phyloP scores from a whole-genome alignment of 2,113 vertebrate species.

The Gallinago jamesoni region DNA sequence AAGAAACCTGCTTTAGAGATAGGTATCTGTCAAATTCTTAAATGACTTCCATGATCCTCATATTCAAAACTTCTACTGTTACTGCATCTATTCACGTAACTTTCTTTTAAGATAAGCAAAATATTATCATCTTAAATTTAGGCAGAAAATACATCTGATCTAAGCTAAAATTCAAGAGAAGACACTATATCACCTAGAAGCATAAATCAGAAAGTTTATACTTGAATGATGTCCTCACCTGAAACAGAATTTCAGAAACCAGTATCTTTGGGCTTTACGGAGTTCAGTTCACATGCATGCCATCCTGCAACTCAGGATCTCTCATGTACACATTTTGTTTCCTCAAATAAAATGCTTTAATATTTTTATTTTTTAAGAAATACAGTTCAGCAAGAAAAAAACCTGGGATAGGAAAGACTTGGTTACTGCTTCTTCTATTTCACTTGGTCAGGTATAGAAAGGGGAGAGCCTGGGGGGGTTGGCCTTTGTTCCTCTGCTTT shows the following conservation, averaged over 20 bases:
- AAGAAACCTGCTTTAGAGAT: neutral
- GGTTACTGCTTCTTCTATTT: neutral
- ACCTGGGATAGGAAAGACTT: neutral
- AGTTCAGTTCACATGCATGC: neutral
- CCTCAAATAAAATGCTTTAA: neutral
- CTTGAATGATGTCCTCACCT: neutral
- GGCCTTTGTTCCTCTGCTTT: neutral
- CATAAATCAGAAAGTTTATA: neutral
- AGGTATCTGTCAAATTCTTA: neutral
- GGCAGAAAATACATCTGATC: neutral
- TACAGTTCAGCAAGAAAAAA: neutral
- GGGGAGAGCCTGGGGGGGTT: neutral
- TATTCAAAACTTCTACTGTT: neutral
- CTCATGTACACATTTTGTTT: neutral
- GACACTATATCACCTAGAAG: neutral
- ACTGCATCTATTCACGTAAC: neutral
- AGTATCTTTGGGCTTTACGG: neutral
- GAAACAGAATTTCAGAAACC: neutral
- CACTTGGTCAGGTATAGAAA: neutral
- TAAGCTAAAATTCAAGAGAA: neutral
- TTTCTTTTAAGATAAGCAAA: neutral
- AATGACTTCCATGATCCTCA: neutral
- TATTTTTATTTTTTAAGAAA: neutral
- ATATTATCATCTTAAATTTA: neutral
- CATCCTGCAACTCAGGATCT: neutral